Base-by-base conservation (phyloP, 1,140 invertebrate genomes). In the Atta cephalotes region DNA sequence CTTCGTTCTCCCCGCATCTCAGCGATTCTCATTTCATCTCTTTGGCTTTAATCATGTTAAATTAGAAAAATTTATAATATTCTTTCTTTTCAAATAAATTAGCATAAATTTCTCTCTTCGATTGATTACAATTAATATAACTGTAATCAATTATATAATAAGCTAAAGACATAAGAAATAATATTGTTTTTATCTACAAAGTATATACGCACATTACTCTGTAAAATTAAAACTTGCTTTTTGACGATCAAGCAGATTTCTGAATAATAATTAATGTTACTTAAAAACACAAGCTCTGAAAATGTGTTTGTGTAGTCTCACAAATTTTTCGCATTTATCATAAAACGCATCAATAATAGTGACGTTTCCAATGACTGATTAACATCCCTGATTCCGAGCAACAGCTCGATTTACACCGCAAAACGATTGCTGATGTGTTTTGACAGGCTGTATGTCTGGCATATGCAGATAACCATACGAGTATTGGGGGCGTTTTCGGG, bases 401-500 rank as follows among this genome's bases (percentile, higher is more conserved):
- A 78, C 12, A 78, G 21, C 6, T 53, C 14, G n/a, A 16, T 31
- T 66, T 16, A 35, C 49, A 21, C 65, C n/a, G 45, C 31, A 56
- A 51, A 68, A 68, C 71, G 80, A 85, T 78, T 86, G 18, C 25
- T 60, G 39, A 45, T 10, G 31, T 92, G 88, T 92, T 92, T 91
- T 91, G 91, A 91, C 89, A 92, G 76, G 68, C 87, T 80, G 53
- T 87, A 77, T 60, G 90, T 90, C 89, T 92, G 89, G 79, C 18
- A 66, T 58, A 58, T 66, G 70, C 14, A 90, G 89, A 92, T 92
- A 93, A 91, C 60, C 39, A 60, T 45, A 14, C 28, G 28, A 68
- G 39, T 66, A 25, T 58, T 58, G 79, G 91, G 92, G 91, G 93
- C 92, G 92, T 92, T 92, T 90, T 82, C 65, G 87, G 91, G 93